Evolutionary conservation across 2,113 vertebrate species (phyloP).

Genomic region (Butorides virescens): DNA sequence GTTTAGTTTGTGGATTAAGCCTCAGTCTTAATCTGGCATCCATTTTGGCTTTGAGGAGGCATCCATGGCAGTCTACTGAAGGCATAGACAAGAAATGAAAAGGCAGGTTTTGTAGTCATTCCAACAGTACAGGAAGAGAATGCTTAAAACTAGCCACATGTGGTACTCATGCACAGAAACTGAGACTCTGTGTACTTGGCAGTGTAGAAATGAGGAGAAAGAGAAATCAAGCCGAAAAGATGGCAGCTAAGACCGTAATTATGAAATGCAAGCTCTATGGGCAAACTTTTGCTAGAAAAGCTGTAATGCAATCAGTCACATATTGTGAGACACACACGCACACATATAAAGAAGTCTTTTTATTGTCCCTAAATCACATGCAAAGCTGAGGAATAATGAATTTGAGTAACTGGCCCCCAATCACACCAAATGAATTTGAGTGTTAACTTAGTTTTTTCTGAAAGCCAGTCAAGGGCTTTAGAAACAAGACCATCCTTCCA

Average conservation of each 20-base stretch:
- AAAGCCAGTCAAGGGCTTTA: not conserved
- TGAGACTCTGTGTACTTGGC: not conserved
- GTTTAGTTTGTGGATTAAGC: slow-evolving; percentile 29
- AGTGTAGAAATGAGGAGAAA: slow-evolving; percentile 4
- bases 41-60: not conserved
- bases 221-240: not conserved
- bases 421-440: not conserved
- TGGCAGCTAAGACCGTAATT: not conserved
- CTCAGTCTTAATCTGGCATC: not conserved
- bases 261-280: not conserved
- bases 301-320: not conserved
- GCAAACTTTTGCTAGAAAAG: not conserved
- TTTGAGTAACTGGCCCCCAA: not conserved
- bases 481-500: not conserved
- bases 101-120: not conserved
- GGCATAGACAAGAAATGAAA: not conserved
- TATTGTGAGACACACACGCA: not conserved
- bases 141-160: not conserved
- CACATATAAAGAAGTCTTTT: not conserved
- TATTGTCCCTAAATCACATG: not conserved
- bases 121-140: not conserved
- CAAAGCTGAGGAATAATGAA: not conserved
- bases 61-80: not conserved
- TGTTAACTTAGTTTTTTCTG: not conserved
- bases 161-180: not conserved